Evolutionary conservation across 2,888 invertebrate genomes (phyloP), one percentile per base, ranked within the genome.

Genomic region (Sialis lutaria): DNA sequence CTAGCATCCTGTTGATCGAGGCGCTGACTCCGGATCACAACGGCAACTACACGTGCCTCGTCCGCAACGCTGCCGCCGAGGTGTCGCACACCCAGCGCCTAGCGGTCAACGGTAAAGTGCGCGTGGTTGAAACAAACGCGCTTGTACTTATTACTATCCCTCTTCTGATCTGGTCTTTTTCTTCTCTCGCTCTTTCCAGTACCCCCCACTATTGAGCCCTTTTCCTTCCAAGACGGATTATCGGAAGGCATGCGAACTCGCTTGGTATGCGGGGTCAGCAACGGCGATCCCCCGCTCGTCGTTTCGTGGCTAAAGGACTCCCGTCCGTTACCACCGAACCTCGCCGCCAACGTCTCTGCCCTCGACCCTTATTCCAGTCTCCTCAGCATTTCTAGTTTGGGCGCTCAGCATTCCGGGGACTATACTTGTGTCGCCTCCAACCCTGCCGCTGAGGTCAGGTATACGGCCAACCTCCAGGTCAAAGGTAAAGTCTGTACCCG

Each of bases 231-330:
- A 77, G 82, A 82, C 70, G 81, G 81, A 66, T 76, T 83, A 64
- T 77, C 80, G 64, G 82, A 83, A 71, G 82, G 82, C 68, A 81
- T 81, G 79, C 76, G 82, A 65, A 83, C 83, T 56, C 77, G 82
- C 66, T 79, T 82, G 64, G 79, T 83, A 64, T 84, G 84, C 70
- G 81, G 82, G 63, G 82, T 83, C 61, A 80, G 80, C 65, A 74
- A 77, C 60, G 83, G 87, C 58, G 87, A 87, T 69, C 77, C 80
- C 58, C 87, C 87, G 55, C 70, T 88, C 55, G 74, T 75, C 62
- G 79, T 87, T 64, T 74, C 75, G 65, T 88, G 86, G 86, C 77
- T 82, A 57, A 86, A 85, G 74, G 85, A 87, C 68, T 82, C 79
- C 61, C 75, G 75, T 63, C 75, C 77, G 55, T 67, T 80, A 64